phyloP scores from a whole-genome alignment of 64 coral and sea anemone genomes.

The Montipora sp. region DNA sequence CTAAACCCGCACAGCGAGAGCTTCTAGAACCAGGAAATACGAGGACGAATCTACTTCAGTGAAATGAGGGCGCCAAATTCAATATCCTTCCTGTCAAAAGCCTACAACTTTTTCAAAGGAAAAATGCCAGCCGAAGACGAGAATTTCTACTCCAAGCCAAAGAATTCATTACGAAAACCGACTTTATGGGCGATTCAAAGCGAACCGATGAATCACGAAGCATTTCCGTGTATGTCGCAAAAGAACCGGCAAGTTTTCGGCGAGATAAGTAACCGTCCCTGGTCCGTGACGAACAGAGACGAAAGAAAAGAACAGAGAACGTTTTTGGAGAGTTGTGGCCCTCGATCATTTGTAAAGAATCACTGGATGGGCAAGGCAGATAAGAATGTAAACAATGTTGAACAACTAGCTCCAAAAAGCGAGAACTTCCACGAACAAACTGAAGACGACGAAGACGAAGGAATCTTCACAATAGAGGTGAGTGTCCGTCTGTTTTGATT shows the following conservation, averaged over 20 bases:
- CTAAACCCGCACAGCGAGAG: not conserved
- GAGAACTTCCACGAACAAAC: not conserved
- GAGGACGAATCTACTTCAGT: not conserved
- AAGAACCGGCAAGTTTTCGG: constrained; percentile 15
- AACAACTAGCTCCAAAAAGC: not conserved
- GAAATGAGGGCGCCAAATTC: constrained; percentile 45
- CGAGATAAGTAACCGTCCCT: not conserved
- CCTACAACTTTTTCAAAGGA: constrained; percentile 41
- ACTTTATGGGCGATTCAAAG: not conserved
- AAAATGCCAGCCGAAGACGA: constrained; percentile 21
- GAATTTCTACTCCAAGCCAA: constrained; percentile 20
- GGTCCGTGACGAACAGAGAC: not conserved
- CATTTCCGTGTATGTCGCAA: not conserved
- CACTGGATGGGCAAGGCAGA: not conserved
- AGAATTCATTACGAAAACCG: constrained; percentile 2
- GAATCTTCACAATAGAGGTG: constrained; percentile 35
- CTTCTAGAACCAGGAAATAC: not conserved
- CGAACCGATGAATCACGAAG: constrained; percentile 13
- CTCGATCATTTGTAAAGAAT: not conserved
- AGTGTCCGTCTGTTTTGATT: not conserved
- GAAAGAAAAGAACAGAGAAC: not conserved
- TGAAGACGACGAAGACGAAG: constrained; percentile 30
- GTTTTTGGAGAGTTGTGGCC: not conserved
- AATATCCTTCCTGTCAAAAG: constrained; percentile 33
- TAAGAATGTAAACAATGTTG: constrained; percentile 5